Conservation (phyloP, 2,888 invertebrate genomes). For the Tenthredo distinguenda region DNA sequence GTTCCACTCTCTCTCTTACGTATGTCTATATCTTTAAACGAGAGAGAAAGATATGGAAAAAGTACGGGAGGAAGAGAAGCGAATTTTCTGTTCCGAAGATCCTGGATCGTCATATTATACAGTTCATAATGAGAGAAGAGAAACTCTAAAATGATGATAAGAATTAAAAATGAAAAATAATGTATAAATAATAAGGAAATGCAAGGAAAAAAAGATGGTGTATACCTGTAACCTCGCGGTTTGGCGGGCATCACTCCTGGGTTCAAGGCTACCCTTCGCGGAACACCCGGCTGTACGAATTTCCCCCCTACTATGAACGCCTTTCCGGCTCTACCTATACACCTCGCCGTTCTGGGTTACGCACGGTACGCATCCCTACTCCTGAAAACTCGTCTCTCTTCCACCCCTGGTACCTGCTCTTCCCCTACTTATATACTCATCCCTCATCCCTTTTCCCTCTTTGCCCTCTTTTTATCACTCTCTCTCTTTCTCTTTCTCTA, state of each 20-base stretch:
- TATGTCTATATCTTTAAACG: slow-evolving; percentile 27
- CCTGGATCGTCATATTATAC: not conserved
- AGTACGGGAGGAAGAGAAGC: slow-evolving; percentile 10
- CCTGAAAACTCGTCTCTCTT: slow-evolving; percentile 13
- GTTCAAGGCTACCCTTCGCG: slow-evolving; percentile 75
- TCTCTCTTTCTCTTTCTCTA: not conserved
- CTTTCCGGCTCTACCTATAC: slow-evolving; percentile 54
- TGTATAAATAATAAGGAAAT: not conserved
- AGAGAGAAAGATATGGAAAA: slow-evolving; percentile 52
- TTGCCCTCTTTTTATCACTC: slow-evolving; percentile 4
- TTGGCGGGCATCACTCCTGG: slow-evolving; percentile 69
- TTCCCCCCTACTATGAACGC: slow-evolving; percentile 60
- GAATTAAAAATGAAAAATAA: slow-evolving; percentile 54
- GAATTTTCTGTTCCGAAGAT: not conserved
- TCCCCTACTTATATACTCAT: slow-evolving; percentile 11
- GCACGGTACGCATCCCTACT: slow-evolving; percentile 31
- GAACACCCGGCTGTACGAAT: slow-evolving; percentile 70
- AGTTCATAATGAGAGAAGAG: not conserved
- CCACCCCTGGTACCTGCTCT: slow-evolving; percentile 51
- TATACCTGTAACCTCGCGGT: slow-evolving; percentile 55
- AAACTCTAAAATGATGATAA: not conserved
- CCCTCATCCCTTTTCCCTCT: not conserved
- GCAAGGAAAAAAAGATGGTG: not conserved
- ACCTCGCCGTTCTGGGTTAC: slow-evolving; percentile 40
- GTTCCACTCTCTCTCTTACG: not conserved